A percentile compares a stretch with the other conserved stretches of the same genome.
phyloP scores from a whole-genome alignment of 2,797 vertebrate genomes.

The Sebastolobus alascanus region DNA sequence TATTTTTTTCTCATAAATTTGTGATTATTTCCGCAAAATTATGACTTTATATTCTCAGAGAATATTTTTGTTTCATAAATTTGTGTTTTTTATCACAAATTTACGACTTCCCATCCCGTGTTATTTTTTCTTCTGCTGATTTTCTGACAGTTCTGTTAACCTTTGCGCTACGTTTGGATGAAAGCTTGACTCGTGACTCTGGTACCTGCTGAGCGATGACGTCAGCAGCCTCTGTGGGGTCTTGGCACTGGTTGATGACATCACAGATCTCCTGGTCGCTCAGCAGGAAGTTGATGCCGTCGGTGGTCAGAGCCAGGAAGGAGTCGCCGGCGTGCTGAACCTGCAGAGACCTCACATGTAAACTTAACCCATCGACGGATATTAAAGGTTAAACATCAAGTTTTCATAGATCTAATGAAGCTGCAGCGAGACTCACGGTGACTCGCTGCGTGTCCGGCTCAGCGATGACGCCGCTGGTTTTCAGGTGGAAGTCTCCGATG shows the following conservation, averaged over 20 bases:
- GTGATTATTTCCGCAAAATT: too few species aligned
- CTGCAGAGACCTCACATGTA: slow-evolving; percentile 69
- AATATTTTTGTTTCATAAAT: too few species aligned
- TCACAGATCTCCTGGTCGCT: slow-evolving; percentile 97
- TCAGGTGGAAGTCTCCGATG: slow-evolving; percentile 96
- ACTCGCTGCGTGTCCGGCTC: slow-evolving; percentile 91
- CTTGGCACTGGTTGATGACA: slow-evolving; percentile 91
- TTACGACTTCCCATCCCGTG: too few species aligned
- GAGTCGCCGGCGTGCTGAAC: slow-evolving; percentile 90
- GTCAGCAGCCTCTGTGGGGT: slow-evolving; percentile 91
- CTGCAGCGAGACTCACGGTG: slow-evolving; percentile 66
- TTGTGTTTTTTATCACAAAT: too few species aligned
- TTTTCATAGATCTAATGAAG: neutral
- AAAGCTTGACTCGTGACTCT: neutral
- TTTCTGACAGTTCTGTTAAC: too few species aligned
- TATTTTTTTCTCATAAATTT: too few species aligned
- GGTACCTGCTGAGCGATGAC: slow-evolving; percentile 92
- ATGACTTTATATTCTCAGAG: too few species aligned
- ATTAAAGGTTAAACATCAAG: neutral
- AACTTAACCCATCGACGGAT: neutral
- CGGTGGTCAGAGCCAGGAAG: slow-evolving; percentile 94
- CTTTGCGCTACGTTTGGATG: neutral
- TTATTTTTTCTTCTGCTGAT: too few species aligned
- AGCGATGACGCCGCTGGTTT: slow-evolving; percentile 90
- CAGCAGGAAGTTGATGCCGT: slow-evolving; percentile 96